These are phyloP conservation scores for Pleuronectes platessa DNA, from an alignment of 2,113 vertebrate species.

Conservation along the genomic window DNA sequence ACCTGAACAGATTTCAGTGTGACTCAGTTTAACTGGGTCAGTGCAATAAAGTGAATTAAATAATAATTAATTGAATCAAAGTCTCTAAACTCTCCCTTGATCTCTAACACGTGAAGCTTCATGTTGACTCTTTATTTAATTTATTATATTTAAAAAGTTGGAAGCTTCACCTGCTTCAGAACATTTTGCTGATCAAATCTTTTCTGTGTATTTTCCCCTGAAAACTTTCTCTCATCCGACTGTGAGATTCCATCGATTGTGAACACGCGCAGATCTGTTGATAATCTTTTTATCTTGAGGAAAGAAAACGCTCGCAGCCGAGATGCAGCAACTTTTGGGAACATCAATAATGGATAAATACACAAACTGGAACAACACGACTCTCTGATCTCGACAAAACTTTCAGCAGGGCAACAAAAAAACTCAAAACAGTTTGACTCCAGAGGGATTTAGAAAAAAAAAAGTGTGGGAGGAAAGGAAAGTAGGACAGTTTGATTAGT, in stretches of 20 bases:
- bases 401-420: slow-evolving; percentile 34
- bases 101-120: no score
- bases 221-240: slow-evolving; percentile 43
- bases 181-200: not conserved
- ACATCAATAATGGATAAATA: slow-evolving; percentile 68
- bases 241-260: slow-evolving; percentile 63
- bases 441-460: not conserved
- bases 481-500: not conserved
- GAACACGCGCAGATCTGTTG: slow-evolving; percentile 51
- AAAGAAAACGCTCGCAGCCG: slow-evolving; percentile 33
- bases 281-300: slow-evolving; percentile 71
- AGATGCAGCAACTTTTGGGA: slow-evolving; percentile 58
- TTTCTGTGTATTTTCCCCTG: slow-evolving; percentile 11
- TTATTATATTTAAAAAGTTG: not conserved
- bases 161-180: not conserved
- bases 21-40: no score
- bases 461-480: not conserved
- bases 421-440: not conserved
- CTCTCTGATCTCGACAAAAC: slow-evolving; percentile 43
- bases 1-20: no score
- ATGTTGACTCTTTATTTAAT: no score
- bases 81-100: no score
- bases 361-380: slow-evolving; percentile 9
- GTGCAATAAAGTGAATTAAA: no score
- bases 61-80: no score